phyloP scores from a whole-genome alignment of 2,888 invertebrate species.

The Unio delphinus region DNA sequence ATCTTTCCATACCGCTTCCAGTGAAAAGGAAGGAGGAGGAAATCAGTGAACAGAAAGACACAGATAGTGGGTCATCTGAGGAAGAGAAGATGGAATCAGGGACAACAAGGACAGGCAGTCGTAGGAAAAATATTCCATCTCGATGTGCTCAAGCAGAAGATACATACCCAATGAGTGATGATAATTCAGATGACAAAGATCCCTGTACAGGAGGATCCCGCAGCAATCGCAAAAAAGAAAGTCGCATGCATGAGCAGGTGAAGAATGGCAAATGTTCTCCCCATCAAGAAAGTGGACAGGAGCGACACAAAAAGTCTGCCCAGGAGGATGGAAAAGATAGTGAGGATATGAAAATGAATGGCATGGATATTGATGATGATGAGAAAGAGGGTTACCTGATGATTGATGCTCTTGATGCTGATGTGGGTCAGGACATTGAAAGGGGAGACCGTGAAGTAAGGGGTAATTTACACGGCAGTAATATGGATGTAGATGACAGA shows the following conservation, averaged over 20 bases:
- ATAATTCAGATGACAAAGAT: conserved; percentile 49
- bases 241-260: conserved; percentile 1
- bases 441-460: conserved; percentile 23
- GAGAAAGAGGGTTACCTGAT: conserved; percentile 83
- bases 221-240: neutral
- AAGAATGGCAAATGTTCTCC: conserved; percentile 9
- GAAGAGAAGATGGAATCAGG: conserved; percentile 20
- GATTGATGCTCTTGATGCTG: conserved; percentile 25
- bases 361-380: conserved; percentile 70
- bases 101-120: conserved; percentile 44
- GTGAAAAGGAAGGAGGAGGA: neutral
- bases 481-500: neutral
- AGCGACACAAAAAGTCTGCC: conserved; percentile 8
- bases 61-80: conserved; percentile 22
- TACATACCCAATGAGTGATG: conserved; percentile 50
- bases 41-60: conserved; percentile 17
- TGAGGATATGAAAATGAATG: conserved; percentile 27
- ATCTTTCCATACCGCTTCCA: conserved; percentile 35
- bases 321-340: conserved; percentile 14
- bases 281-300: conserved; percentile 2
- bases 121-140: conserved; percentile 66
- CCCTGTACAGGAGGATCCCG: conserved; percentile 6
- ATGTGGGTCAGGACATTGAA: conserved; percentile 30
- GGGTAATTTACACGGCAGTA: conserved; percentile 9
- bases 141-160: conserved; percentile 61